Conservation (phyloP, 2,113 vertebrate species). For the Oncorhynchus keta region DNA sequence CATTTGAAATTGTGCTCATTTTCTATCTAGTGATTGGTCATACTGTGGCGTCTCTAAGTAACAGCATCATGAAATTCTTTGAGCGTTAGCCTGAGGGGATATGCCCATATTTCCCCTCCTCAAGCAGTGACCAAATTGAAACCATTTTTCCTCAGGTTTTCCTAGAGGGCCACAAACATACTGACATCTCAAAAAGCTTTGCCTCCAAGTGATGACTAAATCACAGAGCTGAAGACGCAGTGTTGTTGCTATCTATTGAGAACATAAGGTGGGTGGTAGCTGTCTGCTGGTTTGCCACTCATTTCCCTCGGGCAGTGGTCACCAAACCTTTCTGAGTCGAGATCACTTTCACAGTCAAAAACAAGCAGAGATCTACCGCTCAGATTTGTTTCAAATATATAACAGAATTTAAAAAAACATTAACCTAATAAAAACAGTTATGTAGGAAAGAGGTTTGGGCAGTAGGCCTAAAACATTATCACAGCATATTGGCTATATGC, state of each 20-base stretch:
- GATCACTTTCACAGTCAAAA: no score
- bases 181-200: not conserved
- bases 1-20: no score
- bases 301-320: not conserved
- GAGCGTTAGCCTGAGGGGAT: not conserved
- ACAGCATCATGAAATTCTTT: not conserved
- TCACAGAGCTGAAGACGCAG: not conserved
- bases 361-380: no score
- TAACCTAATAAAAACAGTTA: no score
- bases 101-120: not conserved
- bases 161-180: not conserved
- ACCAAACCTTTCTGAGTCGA: no score
- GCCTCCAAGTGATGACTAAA: not conserved
- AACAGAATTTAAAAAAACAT: no score
- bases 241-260: not conserved
- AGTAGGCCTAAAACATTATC: no score
- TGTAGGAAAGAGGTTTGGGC: no score
- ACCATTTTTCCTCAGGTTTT: not conserved
- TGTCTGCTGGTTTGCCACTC: not conserved
- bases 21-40: no score
- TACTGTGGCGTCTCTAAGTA: not conserved
- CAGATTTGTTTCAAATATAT: no score
- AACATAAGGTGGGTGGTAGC: not conserved
- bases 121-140: not conserved
- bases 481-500: no score